Conservation (phyloP, 2,888 invertebrate genomes). For the Parnassius apollo region DNA sequence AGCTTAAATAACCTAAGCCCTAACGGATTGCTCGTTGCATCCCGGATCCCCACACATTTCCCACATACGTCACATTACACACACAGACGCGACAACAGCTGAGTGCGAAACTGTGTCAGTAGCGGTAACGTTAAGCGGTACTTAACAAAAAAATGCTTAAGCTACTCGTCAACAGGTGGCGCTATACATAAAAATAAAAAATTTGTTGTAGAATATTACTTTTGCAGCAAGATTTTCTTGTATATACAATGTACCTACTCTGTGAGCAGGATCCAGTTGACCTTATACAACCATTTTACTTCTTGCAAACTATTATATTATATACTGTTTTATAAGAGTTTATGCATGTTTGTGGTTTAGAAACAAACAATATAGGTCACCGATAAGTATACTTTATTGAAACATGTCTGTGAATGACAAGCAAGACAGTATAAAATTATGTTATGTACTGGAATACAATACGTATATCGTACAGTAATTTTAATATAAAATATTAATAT, state of each 20-base stretch:
- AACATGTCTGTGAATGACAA: constrained; percentile 29
- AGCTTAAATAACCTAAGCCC: constrained; percentile 41
- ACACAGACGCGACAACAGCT: constrained; percentile 55
- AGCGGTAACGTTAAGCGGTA: constrained; percentile 65
- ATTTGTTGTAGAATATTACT: constrained; percentile 7
- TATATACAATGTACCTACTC: no score
- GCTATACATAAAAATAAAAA: constrained; percentile 34
- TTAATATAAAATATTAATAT: no score
- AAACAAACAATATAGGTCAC: constrained; percentile 37
- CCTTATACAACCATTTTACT: constrained; percentile 22
- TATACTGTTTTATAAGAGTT: constrained; percentile 17
- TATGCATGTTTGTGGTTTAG: constrained; percentile 8
- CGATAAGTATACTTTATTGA: constrained; percentile 38
- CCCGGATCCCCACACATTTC: constrained; percentile 57
- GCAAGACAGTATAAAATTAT: no score
- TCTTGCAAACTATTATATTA: constrained; percentile 3
- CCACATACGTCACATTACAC: constrained; percentile 38
- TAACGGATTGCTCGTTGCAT: constrained; percentile 53
- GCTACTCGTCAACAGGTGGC: constrained; percentile 69
- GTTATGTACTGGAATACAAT: no score
- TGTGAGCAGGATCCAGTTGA: constrained; percentile 1
- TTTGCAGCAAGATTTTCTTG: no score
- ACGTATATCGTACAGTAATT: no score
- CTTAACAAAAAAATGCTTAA: constrained; percentile 42
- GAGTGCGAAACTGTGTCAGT: constrained; percentile 70